phyloP scores from a whole-genome alignment of 2,113 vertebrate species.

The Marmota flaviventris region DNA sequence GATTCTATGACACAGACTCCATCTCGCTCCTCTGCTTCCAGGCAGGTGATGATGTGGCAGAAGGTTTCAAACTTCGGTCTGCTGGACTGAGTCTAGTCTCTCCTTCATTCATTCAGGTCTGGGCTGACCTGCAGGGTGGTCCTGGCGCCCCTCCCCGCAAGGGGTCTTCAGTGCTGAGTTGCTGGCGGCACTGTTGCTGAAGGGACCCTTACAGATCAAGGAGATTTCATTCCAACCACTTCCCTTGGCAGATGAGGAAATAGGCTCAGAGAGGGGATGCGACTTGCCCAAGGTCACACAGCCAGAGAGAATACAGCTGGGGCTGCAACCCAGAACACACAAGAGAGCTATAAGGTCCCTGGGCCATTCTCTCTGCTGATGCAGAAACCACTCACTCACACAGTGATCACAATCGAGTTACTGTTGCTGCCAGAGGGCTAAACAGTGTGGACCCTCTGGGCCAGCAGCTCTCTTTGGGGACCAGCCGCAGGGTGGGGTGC shows the following conservation, averaged over 20 bases:
- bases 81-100: neutral
- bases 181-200: neutral
- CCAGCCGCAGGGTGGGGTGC: neutral
- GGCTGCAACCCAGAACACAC: neutral
- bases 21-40: neutral
- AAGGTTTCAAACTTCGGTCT: neutral
- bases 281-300: neutral
- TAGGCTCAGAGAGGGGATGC: neutral
- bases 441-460: neutral
- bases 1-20: neutral
- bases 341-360: rapidly evolving
- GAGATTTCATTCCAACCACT: neutral
- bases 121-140: neutral
- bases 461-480: neutral
- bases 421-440: too few species aligned
- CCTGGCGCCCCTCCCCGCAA: neutral
- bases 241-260: neutral
- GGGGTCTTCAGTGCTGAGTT: neutral
- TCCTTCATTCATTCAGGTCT: neutral
- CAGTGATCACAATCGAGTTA: rapidly evolving
- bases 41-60: neutral
- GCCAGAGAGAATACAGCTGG: neutral
- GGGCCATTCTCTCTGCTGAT: neutral
- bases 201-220: neutral
- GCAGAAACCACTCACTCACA: neutral